Evolutionary conservation across 1,140 invertebrate species (phyloP).

Genomic region (Hirudo medicinalis): DNA sequence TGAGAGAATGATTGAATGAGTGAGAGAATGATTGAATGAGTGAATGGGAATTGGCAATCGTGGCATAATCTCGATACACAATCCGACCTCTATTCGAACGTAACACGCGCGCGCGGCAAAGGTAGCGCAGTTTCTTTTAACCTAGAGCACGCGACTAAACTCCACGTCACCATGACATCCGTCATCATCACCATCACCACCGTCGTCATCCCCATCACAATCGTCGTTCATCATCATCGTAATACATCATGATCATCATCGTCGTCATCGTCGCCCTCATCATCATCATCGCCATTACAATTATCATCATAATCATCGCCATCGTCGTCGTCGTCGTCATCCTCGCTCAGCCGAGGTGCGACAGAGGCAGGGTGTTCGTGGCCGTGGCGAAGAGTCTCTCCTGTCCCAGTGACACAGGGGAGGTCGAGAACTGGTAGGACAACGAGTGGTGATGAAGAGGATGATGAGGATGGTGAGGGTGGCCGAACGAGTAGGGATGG

Average conservation of each 20-base stretch:
- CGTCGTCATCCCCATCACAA: not conserved
- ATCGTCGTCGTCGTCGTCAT: not conserved
- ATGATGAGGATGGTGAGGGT: too few relatives aligned
- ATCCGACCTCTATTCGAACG: too few relatives aligned
- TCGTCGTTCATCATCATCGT: too few relatives aligned
- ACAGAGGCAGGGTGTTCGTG: not conserved
- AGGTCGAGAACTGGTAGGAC: not conserved
- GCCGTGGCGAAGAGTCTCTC: not conserved
- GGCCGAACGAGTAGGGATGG: too few relatives aligned
- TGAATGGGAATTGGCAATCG: not conserved
- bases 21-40: conserved; percentile 9
- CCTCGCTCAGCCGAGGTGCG: not conserved
- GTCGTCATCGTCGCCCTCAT: not conserved
- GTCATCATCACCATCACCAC: not conserved
- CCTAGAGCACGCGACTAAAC: not conserved
- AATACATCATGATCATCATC: conserved; percentile 2
- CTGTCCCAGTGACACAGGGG: not conserved
- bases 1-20: conserved; percentile 15
- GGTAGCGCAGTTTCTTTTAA: not conserved
- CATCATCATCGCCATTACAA: not conserved
- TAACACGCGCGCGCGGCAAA: not conserved
- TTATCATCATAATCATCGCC: too few relatives aligned
- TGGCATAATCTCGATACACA: too few relatives aligned
- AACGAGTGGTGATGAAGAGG: too few relatives aligned
- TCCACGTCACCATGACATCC: not conserved